These are phyloP conservation scores for Agrilus biguttatus DNA, from an alignment of 2,888 invertebrate species.

Conservation along the genomic window DNA sequence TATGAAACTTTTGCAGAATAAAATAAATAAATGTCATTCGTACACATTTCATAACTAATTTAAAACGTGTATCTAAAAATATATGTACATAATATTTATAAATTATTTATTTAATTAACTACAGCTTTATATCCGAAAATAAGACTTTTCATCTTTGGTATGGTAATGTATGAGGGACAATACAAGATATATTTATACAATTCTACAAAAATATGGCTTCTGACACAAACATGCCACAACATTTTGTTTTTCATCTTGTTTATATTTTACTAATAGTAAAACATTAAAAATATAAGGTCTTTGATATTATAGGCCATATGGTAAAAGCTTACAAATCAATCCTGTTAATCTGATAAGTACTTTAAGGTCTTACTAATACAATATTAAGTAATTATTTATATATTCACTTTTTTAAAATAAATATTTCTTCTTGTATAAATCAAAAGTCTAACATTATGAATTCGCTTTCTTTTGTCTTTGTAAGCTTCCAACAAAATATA, in stretches of 20 bases:
- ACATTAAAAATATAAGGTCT: too few species aligned
- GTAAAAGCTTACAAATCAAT: too few species aligned
- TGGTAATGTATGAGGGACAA: constrained; percentile 17
- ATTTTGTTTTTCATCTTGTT: constrained; percentile 6
- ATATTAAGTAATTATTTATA: too few species aligned
- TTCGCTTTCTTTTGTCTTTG: too few species aligned
- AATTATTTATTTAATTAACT: constrained; percentile 5
- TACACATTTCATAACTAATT: constrained; percentile 9
- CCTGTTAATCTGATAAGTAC: too few species aligned
- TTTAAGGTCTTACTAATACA: too few species aligned
- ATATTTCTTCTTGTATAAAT: too few species aligned
- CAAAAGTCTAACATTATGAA: too few species aligned
- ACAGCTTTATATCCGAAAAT: constrained; percentile 5
- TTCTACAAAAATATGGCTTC: constrained; percentile 25
- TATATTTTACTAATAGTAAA: too few species aligned
- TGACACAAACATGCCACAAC: constrained; percentile 25
- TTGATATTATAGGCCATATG: too few species aligned
- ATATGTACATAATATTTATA: constrained; percentile 6
- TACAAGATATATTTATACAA: constrained; percentile 15
- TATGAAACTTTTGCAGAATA: constrained; percentile 5
- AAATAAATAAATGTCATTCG: constrained; percentile 7
- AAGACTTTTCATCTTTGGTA: constrained; percentile 19
- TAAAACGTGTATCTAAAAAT: constrained; percentile 6
- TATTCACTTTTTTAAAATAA: too few species aligned
- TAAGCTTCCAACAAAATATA: too few species aligned